Conservation (phyloP, 2,797 vertebrate species). For the Enteromius paludinosus region DNA sequence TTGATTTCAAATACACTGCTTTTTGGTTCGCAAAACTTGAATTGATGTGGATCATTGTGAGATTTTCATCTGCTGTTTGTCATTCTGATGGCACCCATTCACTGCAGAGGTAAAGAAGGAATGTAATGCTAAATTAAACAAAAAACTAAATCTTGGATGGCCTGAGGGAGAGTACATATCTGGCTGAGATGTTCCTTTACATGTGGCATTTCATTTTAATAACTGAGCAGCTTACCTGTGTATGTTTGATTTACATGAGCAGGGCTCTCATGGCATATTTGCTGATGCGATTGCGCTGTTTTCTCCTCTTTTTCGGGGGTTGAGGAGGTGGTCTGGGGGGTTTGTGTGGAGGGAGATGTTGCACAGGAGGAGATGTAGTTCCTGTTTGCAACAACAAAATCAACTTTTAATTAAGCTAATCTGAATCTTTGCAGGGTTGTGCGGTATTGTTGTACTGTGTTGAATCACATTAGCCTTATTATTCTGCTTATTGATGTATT, state of each 20-base stretch:
- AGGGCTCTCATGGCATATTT: conserved; percentile 84
- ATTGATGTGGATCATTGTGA: not conserved
- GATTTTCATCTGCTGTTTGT: not conserved
- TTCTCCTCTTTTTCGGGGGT: conserved; percentile 70
- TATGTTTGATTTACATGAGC: conserved; percentile 74
- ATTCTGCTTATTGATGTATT: not conserved
- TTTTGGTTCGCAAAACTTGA: too few relatives aligned
- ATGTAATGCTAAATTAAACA: not conserved
- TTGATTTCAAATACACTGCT: too few relatives aligned
- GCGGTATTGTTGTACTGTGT: not conserved
- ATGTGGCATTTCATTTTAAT: not conserved
- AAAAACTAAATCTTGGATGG: not conserved
- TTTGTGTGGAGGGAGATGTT: conserved; percentile 55
- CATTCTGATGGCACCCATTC: not conserved
- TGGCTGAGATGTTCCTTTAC: not conserved
- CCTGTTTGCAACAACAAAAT: conserved; percentile 10
- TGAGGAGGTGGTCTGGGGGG: conserved; percentile 53
- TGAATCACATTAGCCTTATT: not conserved
- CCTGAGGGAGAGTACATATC: not conserved
- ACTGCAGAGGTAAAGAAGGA: not conserved
- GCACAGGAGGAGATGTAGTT: conserved; percentile 28
- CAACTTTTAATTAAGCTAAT: not conserved
- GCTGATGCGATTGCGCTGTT: conserved; percentile 80
- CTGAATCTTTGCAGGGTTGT: not conserved
- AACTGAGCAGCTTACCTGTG: not conserved